These are phyloP conservation scores for Varanus salvator DNA, from an alignment of 2,113 vertebrate genomes.

Conservation along the genomic window DNA sequence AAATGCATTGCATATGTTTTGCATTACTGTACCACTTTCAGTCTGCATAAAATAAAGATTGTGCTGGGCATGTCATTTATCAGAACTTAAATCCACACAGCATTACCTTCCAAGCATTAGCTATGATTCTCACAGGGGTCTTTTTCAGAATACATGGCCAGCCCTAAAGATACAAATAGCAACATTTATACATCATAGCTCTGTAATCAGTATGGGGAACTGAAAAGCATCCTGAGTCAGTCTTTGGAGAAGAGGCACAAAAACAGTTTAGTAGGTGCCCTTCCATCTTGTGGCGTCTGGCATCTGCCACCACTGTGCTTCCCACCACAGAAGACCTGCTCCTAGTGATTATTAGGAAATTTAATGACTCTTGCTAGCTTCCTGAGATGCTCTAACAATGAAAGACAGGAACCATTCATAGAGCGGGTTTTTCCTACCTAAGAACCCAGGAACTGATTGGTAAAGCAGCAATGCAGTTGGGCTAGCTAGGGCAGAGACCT, in stretches of 20 bases:
- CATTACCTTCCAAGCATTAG: background rate
- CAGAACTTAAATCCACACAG: background rate
- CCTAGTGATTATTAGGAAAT: no score
- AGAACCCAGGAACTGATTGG: no score
- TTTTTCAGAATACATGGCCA: background rate
- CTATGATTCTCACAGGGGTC: background rate
- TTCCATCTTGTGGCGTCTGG: no score
- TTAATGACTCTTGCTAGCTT: no score
- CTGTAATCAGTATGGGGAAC: background rate
- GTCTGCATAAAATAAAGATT: background rate
- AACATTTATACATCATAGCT: background rate
- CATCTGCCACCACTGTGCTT: no score
- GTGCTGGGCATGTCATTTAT: background rate
- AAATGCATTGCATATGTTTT: background rate
- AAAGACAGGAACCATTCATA: no score
- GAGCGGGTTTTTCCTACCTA: no score
- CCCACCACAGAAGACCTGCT: no score
- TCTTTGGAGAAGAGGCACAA: background rate
- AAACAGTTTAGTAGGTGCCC: no score
- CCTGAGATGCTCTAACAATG: no score
- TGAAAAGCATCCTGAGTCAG: background rate
- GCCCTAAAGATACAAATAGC: background rate
- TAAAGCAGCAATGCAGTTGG: no score
- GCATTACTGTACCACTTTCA: background rate
- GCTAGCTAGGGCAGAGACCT: no score